Base-by-base conservation (phyloP, 2,888 invertebrate genomes). In the Linnaemya vulpina region DNA sequence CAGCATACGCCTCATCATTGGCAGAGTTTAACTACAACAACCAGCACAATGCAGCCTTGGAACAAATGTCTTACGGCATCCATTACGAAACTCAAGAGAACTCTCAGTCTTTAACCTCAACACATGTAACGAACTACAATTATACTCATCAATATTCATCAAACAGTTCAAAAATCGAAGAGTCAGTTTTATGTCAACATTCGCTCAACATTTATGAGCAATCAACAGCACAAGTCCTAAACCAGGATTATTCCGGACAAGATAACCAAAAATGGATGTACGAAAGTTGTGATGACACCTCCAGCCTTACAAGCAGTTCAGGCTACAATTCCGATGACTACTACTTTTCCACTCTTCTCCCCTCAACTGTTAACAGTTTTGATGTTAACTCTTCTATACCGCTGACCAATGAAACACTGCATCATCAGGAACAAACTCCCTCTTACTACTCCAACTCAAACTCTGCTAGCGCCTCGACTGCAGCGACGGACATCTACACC, bases 231-330 rank as follows among this genome's bases (percentile, higher is more conserved):
- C 68, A 70, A 15, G 7, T 17, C 1, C 76, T 82, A 22, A 38
- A 55, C 1, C 53, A 70, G 9, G 84, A 85, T n/a, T 85, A 53
- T 53, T 0, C 25, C 0, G 13, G 49, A 25, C 70, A 81, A 79
- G 75, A 75, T 4, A 65, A 76, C 55, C 87, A 86, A 43, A 89
- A 90, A 86, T 88, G 88, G 87, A 83, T 89, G 9, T 91, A 92
- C 70, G 92, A 92, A 86, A 91, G 90, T 84, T 92, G 91, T 82
- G 92, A 92, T 73, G 92, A 92, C 46, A 92, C 92, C 40, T 92
- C 92, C 53, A 93, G 92, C 43, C 83, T 92, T 25, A 92, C 92
- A 49, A 91, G 90, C 86, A 90, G 91, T 67, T 92, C 91, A 1
- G 91, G 90, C 62, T 90, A 91, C 71, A 90, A 90, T 77, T 90